These are phyloP conservation scores for Dryobates pubescens DNA, from an alignment of 2,797 vertebrate genomes.

Conservation along the genomic window DNA sequence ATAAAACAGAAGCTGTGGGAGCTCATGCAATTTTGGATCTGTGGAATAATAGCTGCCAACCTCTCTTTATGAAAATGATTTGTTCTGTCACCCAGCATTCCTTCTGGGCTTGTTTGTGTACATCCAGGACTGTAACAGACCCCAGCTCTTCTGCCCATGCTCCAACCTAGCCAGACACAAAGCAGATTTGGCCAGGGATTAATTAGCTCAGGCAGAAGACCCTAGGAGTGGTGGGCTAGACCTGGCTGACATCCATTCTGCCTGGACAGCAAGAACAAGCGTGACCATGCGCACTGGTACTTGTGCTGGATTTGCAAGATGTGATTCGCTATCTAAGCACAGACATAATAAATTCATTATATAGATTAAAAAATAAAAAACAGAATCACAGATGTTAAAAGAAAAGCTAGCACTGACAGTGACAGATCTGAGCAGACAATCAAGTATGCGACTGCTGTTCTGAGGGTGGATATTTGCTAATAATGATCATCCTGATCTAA, in stretches of 20 bases:
- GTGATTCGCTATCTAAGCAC: not conserved
- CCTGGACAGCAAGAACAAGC: not conserved
- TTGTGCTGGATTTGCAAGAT: accelerated
- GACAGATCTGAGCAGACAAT: not conserved
- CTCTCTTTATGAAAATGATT: not conserved
- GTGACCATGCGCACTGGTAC: not conserved
- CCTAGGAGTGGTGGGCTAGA: not conserved
- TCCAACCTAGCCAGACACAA: constrained; percentile 3
- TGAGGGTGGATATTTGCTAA: not conserved
- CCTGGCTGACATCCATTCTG: not conserved
- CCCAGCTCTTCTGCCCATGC: not conserved
- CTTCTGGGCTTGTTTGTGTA: not conserved
- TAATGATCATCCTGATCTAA: not conserved
- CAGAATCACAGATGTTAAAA: not conserved
- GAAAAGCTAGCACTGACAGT: not conserved
- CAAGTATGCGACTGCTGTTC: not conserved
- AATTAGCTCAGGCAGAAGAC: constrained; percentile 11
- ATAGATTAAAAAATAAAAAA: not conserved
- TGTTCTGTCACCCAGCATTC: not conserved
- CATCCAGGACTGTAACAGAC: not conserved
- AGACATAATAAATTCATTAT: not conserved
- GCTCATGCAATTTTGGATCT: constrained; percentile 10
- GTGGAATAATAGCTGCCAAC: not conserved
- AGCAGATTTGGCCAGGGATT: not conserved
- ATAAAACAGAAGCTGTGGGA: constrained; percentile 39